Base-by-base conservation (phyloP, 2,888 invertebrate species). In the Agriopis marginaria region DNA sequence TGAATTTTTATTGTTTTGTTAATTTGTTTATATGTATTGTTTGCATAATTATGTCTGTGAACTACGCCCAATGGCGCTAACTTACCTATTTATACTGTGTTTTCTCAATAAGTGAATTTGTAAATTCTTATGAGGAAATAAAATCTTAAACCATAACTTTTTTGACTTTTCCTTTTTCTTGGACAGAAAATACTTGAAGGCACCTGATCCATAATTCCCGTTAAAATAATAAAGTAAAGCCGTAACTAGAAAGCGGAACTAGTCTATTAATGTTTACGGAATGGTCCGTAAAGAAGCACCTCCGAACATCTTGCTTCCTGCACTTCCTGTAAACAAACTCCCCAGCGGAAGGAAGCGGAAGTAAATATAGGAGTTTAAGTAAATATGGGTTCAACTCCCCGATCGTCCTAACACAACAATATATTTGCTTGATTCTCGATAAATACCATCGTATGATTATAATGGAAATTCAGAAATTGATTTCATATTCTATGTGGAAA, bases 401-500 rank as follows among this genome's bases (percentile, higher is more conserved):
- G 55, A 5, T 17, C 53, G 63, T 63, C 58, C 60, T 58, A 64
- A 58, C 56, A 64, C 14, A 65, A 65, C 50, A 65, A 50, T 56
- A 10, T 55, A 63, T 63, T 63, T 55, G 39, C 45, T 47, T 49
- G 14, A 56, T 42, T 23, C 42, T 50, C 9, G 39, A 40, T 63
- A 56, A 55, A 63, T 56, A 32, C 32, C 5, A 5, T 32, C 3
- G 32, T 32, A 32, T 32, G 5, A 32, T 3, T 32, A 32, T 32
- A 5, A 32, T 32, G 5, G 1, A 3, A 32, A 32, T 32, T 32
- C 32, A 32, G 32, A 32, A 5, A 3, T 32, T 1, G 3, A 32
- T 32, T 32, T 32, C 32, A 32, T 32, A 3, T 32, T 32, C 32
- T 32, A 32, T 32, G 32, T 32, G 3, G 5, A 32, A 32, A 32